Evolutionary conservation across 1,140 invertebrate species (phyloP), one percentile per base, ranked within the genome.

Genomic region (Mizuhopecten yessoensis): DNA sequence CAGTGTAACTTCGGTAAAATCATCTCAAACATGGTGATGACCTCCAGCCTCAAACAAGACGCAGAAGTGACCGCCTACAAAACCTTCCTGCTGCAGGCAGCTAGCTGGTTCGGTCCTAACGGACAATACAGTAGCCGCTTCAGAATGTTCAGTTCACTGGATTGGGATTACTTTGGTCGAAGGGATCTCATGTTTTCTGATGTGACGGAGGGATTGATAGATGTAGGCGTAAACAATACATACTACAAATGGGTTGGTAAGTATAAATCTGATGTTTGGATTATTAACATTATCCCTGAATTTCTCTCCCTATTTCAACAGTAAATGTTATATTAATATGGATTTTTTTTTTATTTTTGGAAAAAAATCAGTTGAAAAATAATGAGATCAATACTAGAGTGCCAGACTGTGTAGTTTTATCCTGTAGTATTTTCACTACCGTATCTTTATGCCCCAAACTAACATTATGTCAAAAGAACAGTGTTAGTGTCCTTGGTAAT

Each of bases 11-110:
- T 96, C 96, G 97, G 99, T 10, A 96, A 96, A 88, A 98, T 99
- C 10, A 98, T 99, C 0, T 98, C 98, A 0, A 98, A 99, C 96
- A 98, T 98, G 9, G 96, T 99, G 36, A 95, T 96, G 95, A 95
- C 94, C 0, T 95, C 95, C 13, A 93, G 93, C n/a, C 92, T 95
- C 34, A 93, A 93, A 86, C 86, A 92, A 36, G 87, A 88, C 15
- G 49, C 88, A 0, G 89, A 91, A 5, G 86, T 94, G 10, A 34
- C 89, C 20, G 90, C 91, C 7, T 96, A 95, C 89, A 96, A 96
- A 87, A 87, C 88, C 20, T 95, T 96, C 86, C 90, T 96, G 13
- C 87, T 88, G 0, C 87, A 92, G 36, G 87, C 94, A 20, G 91
- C 91, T 3, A 39, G 92, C 13, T 93, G 94, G 93, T 96, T 95